These are phyloP conservation scores for Thermophis baileyi DNA, from an alignment of 2,113 vertebrate species.

Conservation along the genomic window DNA sequence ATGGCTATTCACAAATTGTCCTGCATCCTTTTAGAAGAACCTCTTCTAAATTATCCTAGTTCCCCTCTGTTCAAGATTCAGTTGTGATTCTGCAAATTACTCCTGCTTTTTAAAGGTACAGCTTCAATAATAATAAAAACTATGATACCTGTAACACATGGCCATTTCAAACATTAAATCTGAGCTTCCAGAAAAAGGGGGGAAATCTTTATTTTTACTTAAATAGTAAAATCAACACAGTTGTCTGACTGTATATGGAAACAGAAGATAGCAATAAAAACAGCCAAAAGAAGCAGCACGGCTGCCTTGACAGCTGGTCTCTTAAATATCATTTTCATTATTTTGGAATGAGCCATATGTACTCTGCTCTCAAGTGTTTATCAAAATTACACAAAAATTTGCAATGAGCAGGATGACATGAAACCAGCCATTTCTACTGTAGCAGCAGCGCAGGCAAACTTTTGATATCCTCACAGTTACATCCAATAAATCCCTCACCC, in stretches of 20 bases:
- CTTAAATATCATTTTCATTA: constrained; percentile 45
- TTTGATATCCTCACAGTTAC: background rate
- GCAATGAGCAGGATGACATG: constrained; percentile 1
- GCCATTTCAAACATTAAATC: constrained; percentile 26
- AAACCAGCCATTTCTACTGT: constrained; percentile 4
- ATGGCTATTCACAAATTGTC: background rate
- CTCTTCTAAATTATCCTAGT: background rate
- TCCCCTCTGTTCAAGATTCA: background rate
- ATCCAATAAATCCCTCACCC: background rate
- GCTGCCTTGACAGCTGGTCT: constrained; percentile 52
- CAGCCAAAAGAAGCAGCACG: constrained; percentile 39
- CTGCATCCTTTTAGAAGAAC: background rate
- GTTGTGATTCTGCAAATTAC: background rate
- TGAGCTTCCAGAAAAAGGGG: constrained; percentile 28
- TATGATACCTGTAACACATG: constrained; percentile 4
- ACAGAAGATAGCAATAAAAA: constrained; percentile 44
- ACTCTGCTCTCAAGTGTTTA: constrained; percentile 46
- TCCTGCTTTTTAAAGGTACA: background rate
- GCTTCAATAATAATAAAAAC: constrained; percentile 13
- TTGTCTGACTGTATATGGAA: constrained; percentile 28
- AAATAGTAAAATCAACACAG: constrained; percentile 49
- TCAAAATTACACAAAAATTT: constrained; percentile 44
- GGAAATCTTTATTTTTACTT: constrained; percentile 5
- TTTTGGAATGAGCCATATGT: constrained; percentile 51
- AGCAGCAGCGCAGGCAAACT: background rate